Conservation (phyloP, 2,888 invertebrate species). For the Pammene fasciana region DNA sequence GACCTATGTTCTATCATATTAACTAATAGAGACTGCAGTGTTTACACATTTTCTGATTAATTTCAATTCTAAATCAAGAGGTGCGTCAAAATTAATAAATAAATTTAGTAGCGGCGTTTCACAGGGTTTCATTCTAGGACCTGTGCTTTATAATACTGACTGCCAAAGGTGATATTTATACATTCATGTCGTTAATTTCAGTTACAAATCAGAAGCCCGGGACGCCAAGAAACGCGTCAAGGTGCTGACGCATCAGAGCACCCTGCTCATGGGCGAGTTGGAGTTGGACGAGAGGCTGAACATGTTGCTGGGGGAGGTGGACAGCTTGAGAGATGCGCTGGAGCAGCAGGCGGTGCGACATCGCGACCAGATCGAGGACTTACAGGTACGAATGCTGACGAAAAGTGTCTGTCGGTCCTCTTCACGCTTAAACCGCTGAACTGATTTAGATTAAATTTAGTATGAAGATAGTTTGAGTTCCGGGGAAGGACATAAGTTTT, state of each 20-base stretch:
- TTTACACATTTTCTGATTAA: too few relatives aligned
- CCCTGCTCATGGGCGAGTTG: slow-evolving; percentile 85
- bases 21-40: too few relatives aligned
- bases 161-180: too few relatives aligned
- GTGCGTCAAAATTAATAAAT: too few relatives aligned
- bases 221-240: slow-evolving; percentile 84
- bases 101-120: neutral
- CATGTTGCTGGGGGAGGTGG: slow-evolving; percentile 84
- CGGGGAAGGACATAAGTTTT: too few relatives aligned
- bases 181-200: slow-evolving; percentile 44
- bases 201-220: slow-evolving; percentile 81
- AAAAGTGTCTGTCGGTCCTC: too few relatives aligned
- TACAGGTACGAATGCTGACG: slow-evolving; percentile 74
- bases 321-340: slow-evolving; percentile 83
- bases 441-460: too few relatives aligned
- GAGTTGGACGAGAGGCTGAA: slow-evolving; percentile 81
- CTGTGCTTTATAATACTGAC: neutral
- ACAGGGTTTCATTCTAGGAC: neutral
- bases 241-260: slow-evolving; percentile 87
- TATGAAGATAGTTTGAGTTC: too few relatives aligned
- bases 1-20: too few relatives aligned
- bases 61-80: too few relatives aligned
- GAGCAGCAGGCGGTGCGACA: slow-evolving; percentile 85
- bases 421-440: too few relatives aligned
- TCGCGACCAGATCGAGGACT: slow-evolving; percentile 80